phyloP scores from a whole-genome alignment of 2,888 invertebrate genomes.

The Acanthococcus lagerstroemiae region DNA sequence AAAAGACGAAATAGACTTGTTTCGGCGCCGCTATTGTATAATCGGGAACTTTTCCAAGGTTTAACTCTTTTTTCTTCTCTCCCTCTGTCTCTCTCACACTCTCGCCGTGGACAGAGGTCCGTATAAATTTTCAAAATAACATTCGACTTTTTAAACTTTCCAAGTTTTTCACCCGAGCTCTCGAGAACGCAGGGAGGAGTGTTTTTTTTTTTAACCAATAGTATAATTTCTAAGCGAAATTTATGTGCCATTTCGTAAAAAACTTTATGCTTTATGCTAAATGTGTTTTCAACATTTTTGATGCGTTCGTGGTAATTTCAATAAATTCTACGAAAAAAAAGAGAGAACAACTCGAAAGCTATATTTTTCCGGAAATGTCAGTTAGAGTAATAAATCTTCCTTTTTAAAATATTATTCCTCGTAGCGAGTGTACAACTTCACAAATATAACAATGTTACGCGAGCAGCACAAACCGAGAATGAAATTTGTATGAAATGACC shows the following conservation, averaged over 20 bases:
- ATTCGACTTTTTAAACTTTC: conserved; percentile 26
- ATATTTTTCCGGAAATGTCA: conserved; percentile 23
- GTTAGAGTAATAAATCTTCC: conserved; percentile 22
- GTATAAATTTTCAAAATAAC: conserved; percentile 19
- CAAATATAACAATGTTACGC: no score
- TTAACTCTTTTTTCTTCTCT: conserved; percentile 45
- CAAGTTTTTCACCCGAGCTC: conserved; percentile 3
- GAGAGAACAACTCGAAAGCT: conserved; percentile 16
- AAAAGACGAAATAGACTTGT: conserved; percentile 28
- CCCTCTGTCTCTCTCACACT: conserved; percentile 45
- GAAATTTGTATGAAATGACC: no score
- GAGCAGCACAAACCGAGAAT: no score
- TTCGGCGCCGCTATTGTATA: conserved; percentile 26
- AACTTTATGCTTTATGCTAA: conserved; percentile 22
- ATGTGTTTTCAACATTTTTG: conserved; percentile 22
- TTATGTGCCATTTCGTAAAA: conserved; percentile 10
- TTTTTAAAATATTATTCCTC: no score
- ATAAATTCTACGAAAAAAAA: conserved; percentile 21
- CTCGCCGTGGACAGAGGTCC: conserved; percentile 17
- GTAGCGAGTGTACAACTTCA: no score
- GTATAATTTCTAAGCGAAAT: conserved; percentile 18
- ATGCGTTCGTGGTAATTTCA: conserved; percentile 21
- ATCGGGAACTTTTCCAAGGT: conserved; percentile 34
- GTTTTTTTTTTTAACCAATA: background rate
- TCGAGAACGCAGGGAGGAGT: background rate